Percentiles rank a stretch among this genome's conserved stretches.
Conservation (phyloP, 2,797 vertebrate genomes). For the Etheostoma perlongum region DNA sequence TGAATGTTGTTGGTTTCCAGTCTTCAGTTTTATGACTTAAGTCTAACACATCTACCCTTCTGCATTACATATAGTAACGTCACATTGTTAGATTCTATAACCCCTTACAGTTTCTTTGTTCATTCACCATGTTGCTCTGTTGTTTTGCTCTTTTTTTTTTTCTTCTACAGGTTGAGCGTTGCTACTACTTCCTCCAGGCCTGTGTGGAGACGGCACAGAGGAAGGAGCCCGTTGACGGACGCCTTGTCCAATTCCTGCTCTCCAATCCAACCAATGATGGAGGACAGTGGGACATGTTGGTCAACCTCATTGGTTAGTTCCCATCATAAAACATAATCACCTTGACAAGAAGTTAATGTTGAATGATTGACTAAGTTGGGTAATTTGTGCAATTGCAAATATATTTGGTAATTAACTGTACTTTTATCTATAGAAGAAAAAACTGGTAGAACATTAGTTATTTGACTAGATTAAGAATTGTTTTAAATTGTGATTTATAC, state of each 20-base stretch:
- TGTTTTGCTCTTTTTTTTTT: neutral
- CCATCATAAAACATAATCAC: neutral
- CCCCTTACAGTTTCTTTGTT: neutral
- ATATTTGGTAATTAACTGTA: neutral
- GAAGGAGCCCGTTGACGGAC: constrained; percentile 93
- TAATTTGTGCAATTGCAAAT: neutral
- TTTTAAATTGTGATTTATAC: constrained; percentile 22
- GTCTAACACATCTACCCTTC: neutral
- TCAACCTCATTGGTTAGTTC: constrained; percentile 95
- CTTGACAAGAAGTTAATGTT: neutral
- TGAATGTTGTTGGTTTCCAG: neutral
- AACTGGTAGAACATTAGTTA: no score
- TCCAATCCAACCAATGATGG: constrained; percentile 95
- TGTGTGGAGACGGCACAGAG: constrained; percentile 94
- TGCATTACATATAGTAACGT: neutral
- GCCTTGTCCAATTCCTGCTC: constrained; percentile 94
- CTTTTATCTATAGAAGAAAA: neutral
- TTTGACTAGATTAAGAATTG: neutral
- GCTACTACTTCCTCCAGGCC: constrained; percentile 94
- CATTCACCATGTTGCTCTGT: neutral
- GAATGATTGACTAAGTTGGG: neutral
- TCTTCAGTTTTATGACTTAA: neutral
- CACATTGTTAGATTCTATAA: neutral
- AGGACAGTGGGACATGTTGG: constrained; percentile 99
- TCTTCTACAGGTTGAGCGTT: constrained; percentile 91